Evolutionary conservation across 2,113 vertebrate species (phyloP), one percentile per base, ranked within the genome.

Genomic region (Hepsetus odoe): DNA sequence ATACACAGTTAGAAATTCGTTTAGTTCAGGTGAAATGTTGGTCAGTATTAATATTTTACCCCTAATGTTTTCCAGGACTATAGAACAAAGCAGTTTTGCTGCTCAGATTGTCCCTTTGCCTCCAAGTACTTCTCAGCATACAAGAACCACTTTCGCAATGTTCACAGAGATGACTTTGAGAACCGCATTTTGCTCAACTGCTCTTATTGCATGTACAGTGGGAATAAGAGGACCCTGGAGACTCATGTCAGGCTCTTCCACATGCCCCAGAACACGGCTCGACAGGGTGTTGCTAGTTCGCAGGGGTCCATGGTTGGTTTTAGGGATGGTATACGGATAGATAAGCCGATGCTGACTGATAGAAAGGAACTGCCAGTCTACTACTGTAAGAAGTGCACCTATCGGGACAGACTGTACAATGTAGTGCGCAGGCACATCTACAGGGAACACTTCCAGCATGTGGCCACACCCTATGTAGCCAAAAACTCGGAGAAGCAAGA

Each of bases 81-180:
- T 86, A 92, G 98, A 89, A 98, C 98, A 86, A 99, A 98, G 92
- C 96, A 96, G 86, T 98, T 98, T 87, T 99, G 98, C 94, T 99
- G 98, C 92, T 95, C 96, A 68, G 96, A 97, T 80, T 99, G 97
- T 88, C 91, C 94, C 0, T 98, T 99, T 92, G 96, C 98, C 83
- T 99, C 97, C 81, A 98, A 97, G 91, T 98, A 96, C 93, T 99
- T 98, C 93, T 98, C 97, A 77, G 97, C 96, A 58, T 99, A 98
- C 94, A 98, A 98, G 91, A 99, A 97, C 94, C 97, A 99, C 91
- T 99, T 98, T 92, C 96, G 96, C 87, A 97, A 96, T 91, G 96
- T 98, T 72, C 98, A 99, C 90, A 96, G 95, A 35, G 94, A 96
- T 91, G 94, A 95, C 88, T 96, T 98, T 90, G 97, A 98, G 85